Conservation (phyloP, 2,888 invertebrate genomes). For the Alviniconcha strummeri region DNA sequence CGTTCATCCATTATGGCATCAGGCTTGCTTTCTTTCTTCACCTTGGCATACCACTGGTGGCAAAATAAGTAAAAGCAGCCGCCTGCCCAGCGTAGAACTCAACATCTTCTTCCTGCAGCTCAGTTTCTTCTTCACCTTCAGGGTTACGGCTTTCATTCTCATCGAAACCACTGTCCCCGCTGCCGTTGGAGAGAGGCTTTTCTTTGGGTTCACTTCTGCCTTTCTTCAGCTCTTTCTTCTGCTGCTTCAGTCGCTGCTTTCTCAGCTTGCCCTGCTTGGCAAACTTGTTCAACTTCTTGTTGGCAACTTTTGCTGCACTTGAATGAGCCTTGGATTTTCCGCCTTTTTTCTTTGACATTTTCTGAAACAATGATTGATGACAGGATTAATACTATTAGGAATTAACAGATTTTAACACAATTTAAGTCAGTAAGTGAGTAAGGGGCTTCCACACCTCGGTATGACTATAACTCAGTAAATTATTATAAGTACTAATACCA, state of each 20-base stretch:
- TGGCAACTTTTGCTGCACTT: conserved; percentile 52
- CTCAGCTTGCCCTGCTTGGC: conserved; percentile 60
- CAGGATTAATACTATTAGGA: too few relatives aligned
- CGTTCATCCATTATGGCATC: too few relatives aligned
- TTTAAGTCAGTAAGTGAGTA: too few relatives aligned
- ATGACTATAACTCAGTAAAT: too few relatives aligned
- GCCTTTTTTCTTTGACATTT: conserved; percentile 32
- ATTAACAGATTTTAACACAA: too few relatives aligned
- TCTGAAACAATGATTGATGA: conserved; percentile 11
- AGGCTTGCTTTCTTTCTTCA: neutral
- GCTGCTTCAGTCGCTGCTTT: conserved; percentile 38
- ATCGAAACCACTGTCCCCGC: conserved; percentile 21
- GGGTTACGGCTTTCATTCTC: conserved; percentile 12
- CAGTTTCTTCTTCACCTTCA: conserved; percentile 40
- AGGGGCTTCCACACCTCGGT: too few relatives aligned
- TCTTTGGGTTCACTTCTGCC: neutral
- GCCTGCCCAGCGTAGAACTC: conserved; percentile 43
- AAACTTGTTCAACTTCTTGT: conserved; percentile 55
- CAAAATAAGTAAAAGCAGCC: conserved; percentile 21
- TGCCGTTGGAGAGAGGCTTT: conserved; percentile 13
- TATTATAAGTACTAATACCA: too few relatives aligned
- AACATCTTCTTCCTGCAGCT: conserved; percentile 53
- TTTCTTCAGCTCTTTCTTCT: conserved; percentile 40
- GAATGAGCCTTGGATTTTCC: conserved; percentile 41
- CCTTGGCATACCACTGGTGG: conserved; percentile 29